These are phyloP conservation scores for Pterois miles DNA, from an alignment of 2,797 vertebrate species.

Conservation along the genomic window DNA sequence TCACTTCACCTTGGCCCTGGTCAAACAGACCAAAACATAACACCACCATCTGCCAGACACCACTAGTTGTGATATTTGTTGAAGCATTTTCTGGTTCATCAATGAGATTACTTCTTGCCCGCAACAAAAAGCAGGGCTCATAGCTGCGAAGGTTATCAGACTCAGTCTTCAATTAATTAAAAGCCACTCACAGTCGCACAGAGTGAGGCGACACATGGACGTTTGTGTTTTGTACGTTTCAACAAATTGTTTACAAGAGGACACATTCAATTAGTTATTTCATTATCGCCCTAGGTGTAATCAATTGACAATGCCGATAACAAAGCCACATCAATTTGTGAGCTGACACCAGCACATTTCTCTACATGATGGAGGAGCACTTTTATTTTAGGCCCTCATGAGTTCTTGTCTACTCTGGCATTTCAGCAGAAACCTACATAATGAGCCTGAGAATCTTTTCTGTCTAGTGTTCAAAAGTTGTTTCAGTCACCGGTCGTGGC, in stretches of 20 bases:
- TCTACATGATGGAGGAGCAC: slow-evolving; percentile 76
- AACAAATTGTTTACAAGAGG: slow-evolving; percentile 81
- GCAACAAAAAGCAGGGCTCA: slow-evolving; percentile 29
- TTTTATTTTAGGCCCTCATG: slow-evolving; percentile 34
- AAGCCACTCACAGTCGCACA: slow-evolving; percentile 42
- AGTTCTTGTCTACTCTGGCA: slow-evolving; percentile 18
- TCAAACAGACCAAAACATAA: slow-evolving; percentile 8
- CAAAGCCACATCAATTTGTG: slow-evolving; percentile 78
- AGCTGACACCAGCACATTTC: slow-evolving; percentile 68
- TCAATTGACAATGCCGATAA: slow-evolving; percentile 82
- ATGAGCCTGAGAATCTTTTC: slow-evolving; percentile 2
- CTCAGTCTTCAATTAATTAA: slow-evolving; percentile 71
- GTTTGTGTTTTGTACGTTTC: slow-evolving; percentile 71
- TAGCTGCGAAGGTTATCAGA: slow-evolving; percentile 75
- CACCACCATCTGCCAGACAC: not conserved
- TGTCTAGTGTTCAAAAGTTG: slow-evolving; percentile 4
- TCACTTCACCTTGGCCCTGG: slow-evolving; percentile 25
- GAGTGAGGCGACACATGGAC: slow-evolving; percentile 25
- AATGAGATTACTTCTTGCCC: slow-evolving; percentile 3
- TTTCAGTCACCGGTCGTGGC: slow-evolving; percentile 6
- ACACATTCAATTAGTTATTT: slow-evolving; percentile 84
- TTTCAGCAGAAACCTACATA: slow-evolving; percentile 13
- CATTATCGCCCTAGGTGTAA: slow-evolving; percentile 77
- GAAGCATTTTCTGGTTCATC: slow-evolving; percentile 38
- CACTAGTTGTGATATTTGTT: slow-evolving; percentile 6